Evolutionary conservation across 1,140 invertebrate genomes (phyloP), one percentile per base, ranked within the genome.

Genomic region (Tenebrio molitor): DNA sequence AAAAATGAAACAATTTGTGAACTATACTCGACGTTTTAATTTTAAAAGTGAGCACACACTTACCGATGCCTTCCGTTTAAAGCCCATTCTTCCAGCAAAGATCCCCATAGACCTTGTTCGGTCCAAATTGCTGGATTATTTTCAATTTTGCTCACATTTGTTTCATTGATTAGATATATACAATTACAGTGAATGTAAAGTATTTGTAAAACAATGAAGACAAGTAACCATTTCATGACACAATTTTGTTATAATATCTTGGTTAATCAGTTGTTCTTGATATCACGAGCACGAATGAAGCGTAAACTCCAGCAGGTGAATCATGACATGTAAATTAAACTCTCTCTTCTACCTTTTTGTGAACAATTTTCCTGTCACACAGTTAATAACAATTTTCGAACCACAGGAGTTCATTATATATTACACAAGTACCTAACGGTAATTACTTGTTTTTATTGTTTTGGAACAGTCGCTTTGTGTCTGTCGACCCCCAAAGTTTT

Each of bases 41-140:
- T n/a, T n/a, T n/a, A n/a, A n/a, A n/a, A n/a, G n/a, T n/a, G n/a
- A n/a, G n/a, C n/a, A n/a, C n/a, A n/a, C n/a, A 70, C 50, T 76
- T 80, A 82, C 81, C 79, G 77, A 34, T 73, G 42, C 64, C 76
- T 80, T 67, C 39, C 41, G n/a, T 66, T 69, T 14, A 81, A 10
- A 4, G 77, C 71, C 77, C 78, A 81, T 19, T 83, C 81, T 72
- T 83, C 82, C 5, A 83, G 41, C 15, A 83, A 58, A 0, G 80
- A 73, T 17, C 79, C 75, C 82, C 82, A 83, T 69, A 83, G 63
- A 7, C 72, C 81, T 16, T 75, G 66, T 50, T 81, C 77, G 6
- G 78, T 76, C 72, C 73, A 74, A 33, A 63, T 62, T 8, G 77
- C 73, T 1, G 77, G 71, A 77, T 79, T 75, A 12, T 71, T 46